Base-by-base conservation (phyloP, 2,797 vertebrate species). In the Pseudochromis fuscus region DNA sequence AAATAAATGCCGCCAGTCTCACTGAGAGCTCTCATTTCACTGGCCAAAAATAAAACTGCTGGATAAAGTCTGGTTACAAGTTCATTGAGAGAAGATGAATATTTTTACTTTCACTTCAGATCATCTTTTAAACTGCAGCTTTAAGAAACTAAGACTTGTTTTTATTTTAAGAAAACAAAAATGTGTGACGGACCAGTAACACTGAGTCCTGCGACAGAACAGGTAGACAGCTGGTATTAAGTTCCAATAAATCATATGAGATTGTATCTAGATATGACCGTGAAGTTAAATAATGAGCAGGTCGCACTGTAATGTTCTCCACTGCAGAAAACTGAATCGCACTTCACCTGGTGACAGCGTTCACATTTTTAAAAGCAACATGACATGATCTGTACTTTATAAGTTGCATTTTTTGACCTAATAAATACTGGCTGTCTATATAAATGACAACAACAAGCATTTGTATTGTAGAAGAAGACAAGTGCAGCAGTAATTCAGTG, bases 1-100 rank as follows among this genome's bases (percentile, higher is more conserved):
- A 77, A 88, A 86, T 84, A 88, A 76, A 88, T 37, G 67, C 59
- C 67, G 57, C 80, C 77, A 69, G 80, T 86, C 65, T 44, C 58
- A 75, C 83, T 55, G 68, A 76, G 70, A 79, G 74, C 60, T 81
- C 79, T 79, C 40, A 23, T 74, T 87, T 67, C 25, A 2, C 67
- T 62, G 19, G 42, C 46, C 81, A 49, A 81, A 87, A 90, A 92
- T 79, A 87, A 84, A 78, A 76, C 78, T 45, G 55, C 67, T 50
- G 63, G 65, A 73, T 79, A 82, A 82, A 85, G 79, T 81, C 82
- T 71, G 73, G 79, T 80, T 78, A 74, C 7, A 18, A 68, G 77
- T 81, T 81, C 80, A 85, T 87, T 86, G 81, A 74, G 64, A 67
- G 75, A 63, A 61, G 75, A 59, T 21, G 59, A 68, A 67, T 68